Evolutionary conservation across 2,888 invertebrate genomes (phyloP).

Genomic region (Drosophila niveifrons): DNA sequence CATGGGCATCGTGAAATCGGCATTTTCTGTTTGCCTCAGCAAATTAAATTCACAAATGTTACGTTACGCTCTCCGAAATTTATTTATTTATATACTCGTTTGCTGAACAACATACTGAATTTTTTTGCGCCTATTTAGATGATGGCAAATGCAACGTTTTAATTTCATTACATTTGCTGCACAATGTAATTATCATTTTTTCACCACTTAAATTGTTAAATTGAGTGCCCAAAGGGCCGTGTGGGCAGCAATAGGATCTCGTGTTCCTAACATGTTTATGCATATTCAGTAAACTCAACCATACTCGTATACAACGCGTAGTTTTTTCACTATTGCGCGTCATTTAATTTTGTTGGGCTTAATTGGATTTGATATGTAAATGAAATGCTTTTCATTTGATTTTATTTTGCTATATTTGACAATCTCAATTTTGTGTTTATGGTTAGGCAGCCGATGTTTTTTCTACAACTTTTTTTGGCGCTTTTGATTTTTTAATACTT

Average conservation of each 20-base stretch:
- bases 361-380: slow-evolving; percentile 70
- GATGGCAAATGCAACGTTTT: slow-evolving; percentile 67
- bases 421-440: slow-evolving; percentile 23
- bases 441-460: neutral
- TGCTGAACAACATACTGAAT: slow-evolving; percentile 24
- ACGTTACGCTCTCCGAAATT: slow-evolving; percentile 36
- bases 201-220: slow-evolving; percentile 49
- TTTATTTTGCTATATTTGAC: slow-evolving; percentile 33
- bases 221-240: slow-evolving; percentile 44
- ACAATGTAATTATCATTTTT: slow-evolving; percentile 58
- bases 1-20: slow-evolving; percentile 37
- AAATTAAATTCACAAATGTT: slow-evolving; percentile 72
- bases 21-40: slow-evolving; percentile 63
- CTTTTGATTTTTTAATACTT: slow-evolving; percentile 27
- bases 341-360: slow-evolving; percentile 56
- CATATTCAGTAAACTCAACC: neutral
- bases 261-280: neutral
- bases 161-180: slow-evolving; percentile 69
- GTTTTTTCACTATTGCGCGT: slow-evolving; percentile 27
- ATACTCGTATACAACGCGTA: neutral
- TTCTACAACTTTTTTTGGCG: neutral
- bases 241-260: neutral
- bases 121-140: slow-evolving; percentile 40
- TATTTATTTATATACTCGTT: slow-evolving; percentile 70
- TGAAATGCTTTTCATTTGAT: slow-evolving; percentile 54